Percentiles rank a stretch among this genome's conserved stretches.
These are phyloP conservation scores for Paramormyrops hopkinsi DNA, from an alignment of 2,797 vertebrate species.

Conservation along the genomic window DNA sequence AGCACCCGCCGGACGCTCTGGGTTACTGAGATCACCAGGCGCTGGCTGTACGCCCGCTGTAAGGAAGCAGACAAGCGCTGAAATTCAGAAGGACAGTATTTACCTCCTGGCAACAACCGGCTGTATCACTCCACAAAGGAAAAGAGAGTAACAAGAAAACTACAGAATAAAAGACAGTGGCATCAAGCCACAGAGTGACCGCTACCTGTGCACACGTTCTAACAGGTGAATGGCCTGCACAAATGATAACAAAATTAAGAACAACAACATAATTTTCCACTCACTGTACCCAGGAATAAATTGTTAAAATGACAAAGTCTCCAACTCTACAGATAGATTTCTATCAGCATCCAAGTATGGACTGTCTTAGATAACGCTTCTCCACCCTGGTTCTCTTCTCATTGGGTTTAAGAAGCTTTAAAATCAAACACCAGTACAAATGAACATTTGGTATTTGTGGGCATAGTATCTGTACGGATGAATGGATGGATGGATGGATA, in stretches of 20 bases:
- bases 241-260: not conserved
- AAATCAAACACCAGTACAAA: not conserved
- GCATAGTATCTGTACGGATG: not conserved
- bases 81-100: not conserved
- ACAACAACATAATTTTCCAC: not conserved
- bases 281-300: not conserved
- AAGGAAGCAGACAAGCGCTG: constrained; percentile 26
- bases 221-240: not conserved
- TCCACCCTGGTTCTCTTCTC: not conserved
- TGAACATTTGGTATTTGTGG: not conserved
- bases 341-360: not conserved
- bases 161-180: not conserved
- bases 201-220: not conserved
- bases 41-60: constrained; percentile 68
- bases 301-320: not conserved
- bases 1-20: constrained; percentile 60
- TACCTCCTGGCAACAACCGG: not conserved
- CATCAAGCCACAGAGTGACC: not conserved
- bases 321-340: not conserved
- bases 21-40: constrained; percentile 56
- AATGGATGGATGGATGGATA: not conserved
- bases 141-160: not conserved
- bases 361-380: not conserved
- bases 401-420: not conserved
- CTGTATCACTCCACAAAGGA: not conserved